Conservation (phyloP, 2,113 vertebrate species). For the Xiphophorus hellerii region DNA sequence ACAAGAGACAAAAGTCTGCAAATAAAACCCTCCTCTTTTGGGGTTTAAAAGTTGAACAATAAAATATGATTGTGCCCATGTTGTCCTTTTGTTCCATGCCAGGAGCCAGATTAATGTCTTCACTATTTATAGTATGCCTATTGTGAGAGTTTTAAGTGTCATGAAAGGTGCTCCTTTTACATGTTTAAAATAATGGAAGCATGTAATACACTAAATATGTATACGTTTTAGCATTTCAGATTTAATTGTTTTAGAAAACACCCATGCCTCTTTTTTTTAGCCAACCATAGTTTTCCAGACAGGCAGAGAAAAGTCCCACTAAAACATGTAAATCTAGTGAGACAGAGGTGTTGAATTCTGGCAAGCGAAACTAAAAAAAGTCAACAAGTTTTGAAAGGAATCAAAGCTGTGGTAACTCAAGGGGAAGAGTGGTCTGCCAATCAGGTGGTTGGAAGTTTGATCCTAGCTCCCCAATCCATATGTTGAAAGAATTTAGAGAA, state of each 20-base stretch:
- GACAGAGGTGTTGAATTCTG: not conserved
- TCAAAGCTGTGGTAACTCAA: not conserved
- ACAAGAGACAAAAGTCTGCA: not conserved
- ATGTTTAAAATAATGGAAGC: not conserved
- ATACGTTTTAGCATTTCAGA: not conserved
- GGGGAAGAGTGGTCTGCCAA: not conserved
- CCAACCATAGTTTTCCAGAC: not conserved
- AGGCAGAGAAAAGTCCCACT: not conserved
- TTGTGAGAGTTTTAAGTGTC: not conserved
- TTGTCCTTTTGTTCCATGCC: not conserved
- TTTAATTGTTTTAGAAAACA: not conserved
- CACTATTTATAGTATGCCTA: not conserved
- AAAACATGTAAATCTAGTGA: not conserved
- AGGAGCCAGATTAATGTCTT: not conserved
- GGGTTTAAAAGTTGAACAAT: too few species aligned
- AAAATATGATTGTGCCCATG: not conserved
- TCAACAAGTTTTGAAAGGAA: not conserved
- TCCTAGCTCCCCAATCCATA: not conserved
- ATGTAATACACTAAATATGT: not conserved
- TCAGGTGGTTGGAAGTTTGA: not conserved
- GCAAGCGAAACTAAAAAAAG: not conserved
- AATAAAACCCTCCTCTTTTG: not conserved
- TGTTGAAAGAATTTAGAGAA: not conserved
- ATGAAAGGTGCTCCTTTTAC: not conserved
- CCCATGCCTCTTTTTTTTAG: not conserved